Conservation (phyloP, 30 jellyfish, hydroid and myxozoan genomes). For the Phacellophora camtschatica region DNA sequence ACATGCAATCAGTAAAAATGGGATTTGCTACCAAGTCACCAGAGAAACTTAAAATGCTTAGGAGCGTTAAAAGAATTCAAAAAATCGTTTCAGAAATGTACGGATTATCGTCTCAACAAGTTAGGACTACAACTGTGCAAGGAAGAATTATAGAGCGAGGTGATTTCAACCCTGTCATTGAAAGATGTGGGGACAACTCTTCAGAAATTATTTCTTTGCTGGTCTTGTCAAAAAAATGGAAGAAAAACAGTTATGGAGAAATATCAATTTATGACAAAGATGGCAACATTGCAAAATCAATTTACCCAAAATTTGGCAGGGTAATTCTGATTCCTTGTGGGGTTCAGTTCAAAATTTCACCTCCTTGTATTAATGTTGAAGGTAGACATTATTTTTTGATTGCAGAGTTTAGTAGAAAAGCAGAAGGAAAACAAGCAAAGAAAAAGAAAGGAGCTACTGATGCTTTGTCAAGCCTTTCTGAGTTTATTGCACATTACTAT, state of each 20-base stretch:
- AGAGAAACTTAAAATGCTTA: not conserved
- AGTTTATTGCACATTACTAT: not conserved
- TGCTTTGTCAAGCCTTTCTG: not conserved
- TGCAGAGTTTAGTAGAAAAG: slow-evolving; percentile 30
- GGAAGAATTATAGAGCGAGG: slow-evolving; percentile 62
- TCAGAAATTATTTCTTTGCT: not conserved
- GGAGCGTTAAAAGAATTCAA: not conserved
- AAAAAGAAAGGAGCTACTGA: not conserved
- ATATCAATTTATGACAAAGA: slow-evolving; percentile 22
- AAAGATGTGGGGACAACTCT: not conserved
- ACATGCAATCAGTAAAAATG: not conserved
- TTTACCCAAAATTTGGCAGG: slow-evolving; percentile 53
- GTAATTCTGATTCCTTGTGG: slow-evolving; percentile 55
- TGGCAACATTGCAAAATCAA: slow-evolving; percentile 22
- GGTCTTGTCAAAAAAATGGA: slow-evolving; percentile 30
- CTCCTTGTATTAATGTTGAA: slow-evolving; percentile 49
- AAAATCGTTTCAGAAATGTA: not conserved
- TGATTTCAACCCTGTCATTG: slow-evolving; percentile 50
- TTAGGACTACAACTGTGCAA: not conserved
- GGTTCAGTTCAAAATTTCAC: slow-evolving; percentile 37
- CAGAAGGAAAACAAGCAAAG: too few species aligned
- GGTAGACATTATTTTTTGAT: slow-evolving; percentile 47
- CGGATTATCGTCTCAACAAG: not conserved
- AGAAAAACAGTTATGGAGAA: slow-evolving; percentile 64
- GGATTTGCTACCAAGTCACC: slow-evolving; percentile 6